These are phyloP conservation scores for Cylloceria caligata DNA, from an alignment of 2,888 invertebrate species.

Conservation along the genomic window DNA sequence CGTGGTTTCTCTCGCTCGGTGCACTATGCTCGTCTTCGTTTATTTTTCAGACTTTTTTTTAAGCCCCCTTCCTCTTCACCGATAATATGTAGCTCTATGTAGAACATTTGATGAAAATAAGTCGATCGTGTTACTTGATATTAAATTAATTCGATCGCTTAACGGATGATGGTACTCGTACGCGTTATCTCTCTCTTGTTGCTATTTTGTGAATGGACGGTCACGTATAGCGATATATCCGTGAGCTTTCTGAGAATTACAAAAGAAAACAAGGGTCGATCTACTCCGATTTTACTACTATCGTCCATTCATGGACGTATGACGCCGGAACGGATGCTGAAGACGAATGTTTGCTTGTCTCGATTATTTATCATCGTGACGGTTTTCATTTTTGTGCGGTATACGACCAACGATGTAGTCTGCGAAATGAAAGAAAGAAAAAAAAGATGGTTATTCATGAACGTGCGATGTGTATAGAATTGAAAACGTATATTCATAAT, in stretches of 20 bases:
- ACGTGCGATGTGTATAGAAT: slow-evolving; percentile 4
- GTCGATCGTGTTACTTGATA: no score
- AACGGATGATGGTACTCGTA: background rate
- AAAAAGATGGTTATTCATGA: slow-evolving; percentile 14
- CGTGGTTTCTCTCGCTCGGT: slow-evolving; percentile 29
- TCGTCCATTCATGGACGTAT: slow-evolving; percentile 52
- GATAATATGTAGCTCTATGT: no score
- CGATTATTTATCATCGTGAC: slow-evolving; percentile 19
- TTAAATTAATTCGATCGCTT: background rate
- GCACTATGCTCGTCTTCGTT: background rate
- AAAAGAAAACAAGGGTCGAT: slow-evolving; percentile 40
- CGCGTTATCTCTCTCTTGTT: slow-evolving; percentile 8
- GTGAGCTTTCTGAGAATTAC: background rate
- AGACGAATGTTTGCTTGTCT: slow-evolving; percentile 8
- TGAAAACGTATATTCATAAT: background rate
- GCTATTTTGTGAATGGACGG: slow-evolving; percentile 54
- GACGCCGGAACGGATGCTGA: slow-evolving; percentile 14
- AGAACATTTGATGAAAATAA: no score
- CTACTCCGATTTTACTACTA: slow-evolving; percentile 46
- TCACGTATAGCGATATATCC: slow-evolving; percentile 25
- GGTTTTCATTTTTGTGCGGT: background rate
- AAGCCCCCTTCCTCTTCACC: background rate
- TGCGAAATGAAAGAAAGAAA: slow-evolving; percentile 24
- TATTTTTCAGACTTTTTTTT: background rate
- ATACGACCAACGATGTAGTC: background rate